These are phyloP conservation scores for Hepsetus odoe DNA, from an alignment of 2,113 vertebrate species.

Conservation along the genomic window DNA sequence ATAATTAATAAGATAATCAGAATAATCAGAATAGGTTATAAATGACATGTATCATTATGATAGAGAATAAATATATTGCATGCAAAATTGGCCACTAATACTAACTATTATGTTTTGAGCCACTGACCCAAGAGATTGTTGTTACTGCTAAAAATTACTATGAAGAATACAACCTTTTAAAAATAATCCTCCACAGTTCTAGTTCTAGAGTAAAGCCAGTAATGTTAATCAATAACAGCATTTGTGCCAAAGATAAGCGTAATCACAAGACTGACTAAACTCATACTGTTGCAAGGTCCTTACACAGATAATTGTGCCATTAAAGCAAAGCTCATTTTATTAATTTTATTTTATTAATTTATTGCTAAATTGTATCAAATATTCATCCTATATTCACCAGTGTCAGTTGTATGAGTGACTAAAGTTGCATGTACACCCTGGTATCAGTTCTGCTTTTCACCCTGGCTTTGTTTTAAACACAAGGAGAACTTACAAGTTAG, in stretches of 20 bases:
- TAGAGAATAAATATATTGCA: no score
- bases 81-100: not conserved
- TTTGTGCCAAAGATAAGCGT: not conserved
- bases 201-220: not conserved
- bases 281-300: not conserved
- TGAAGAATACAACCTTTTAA: not conserved
- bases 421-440: not conserved
- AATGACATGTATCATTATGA: no score
- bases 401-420: not conserved
- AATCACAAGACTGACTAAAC: conserved; percentile 24
- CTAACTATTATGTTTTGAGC: not conserved
- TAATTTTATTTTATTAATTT: not conserved
- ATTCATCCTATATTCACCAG: not conserved
- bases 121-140: not conserved
- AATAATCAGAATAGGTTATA: no score
- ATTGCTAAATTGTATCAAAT: not conserved
- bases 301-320: not conserved
- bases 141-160: not conserved
- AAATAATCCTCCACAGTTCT: not conserved
- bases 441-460: not conserved
- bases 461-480: not conserved
- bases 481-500: conserved; percentile 83
- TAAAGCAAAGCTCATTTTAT: not conserved
- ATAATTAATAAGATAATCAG: no score
- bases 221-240: conserved; percentile 26